Base-by-base conservation (phyloP, 1,140 invertebrate genomes). In the Scaptomyza montana region DNA sequence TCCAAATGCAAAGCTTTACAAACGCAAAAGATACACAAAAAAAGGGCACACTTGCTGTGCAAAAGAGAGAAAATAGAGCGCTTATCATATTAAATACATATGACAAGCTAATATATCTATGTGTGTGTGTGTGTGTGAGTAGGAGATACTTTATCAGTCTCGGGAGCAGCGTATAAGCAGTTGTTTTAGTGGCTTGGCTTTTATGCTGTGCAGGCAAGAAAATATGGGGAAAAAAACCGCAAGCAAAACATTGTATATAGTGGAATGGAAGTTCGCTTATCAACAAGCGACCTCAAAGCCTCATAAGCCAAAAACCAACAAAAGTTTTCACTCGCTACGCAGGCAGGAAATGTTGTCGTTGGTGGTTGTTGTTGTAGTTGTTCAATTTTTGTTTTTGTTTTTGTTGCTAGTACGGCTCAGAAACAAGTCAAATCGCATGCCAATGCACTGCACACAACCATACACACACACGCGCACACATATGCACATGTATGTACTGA, bases 351-450 rank as follows among this genome's bases (percentile, higher is more conserved):
- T 57, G 76, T 82, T 77, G 73, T 55, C 59, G 41, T 77, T 53
- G 54, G 47, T 46, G 33, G 12, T 64, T 68, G 51, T 30, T 50
- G 36, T 56, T 41, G 16, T 16, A 16, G 16, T 16, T 16, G 16
- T 16, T 16, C 16, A 16, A 16, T 50, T 63, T 65, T 64, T 64
- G 7, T 33, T 61, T 12, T 54, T 61, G 43, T 64, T 66, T 43
- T 64, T 80, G 67, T 62, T 51, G 72, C 72, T 72, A 76, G 84
- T 72, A 76, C 30, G 36, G 61, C 61, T 63, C 67, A 76, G 36
- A 89, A 89, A 89, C 84, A 89, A 89, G 84, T 89, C 78, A 80
- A 84, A 84, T 89, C 64, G 84, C 84, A 89, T 89, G 84, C 84
- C 84, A 89, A 89, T 89, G 84, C 79, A 89, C 86, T 84, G 70